phyloP scores from a whole-genome alignment of 2,113 vertebrate species.

The Scartelaos histophorus region DNA sequence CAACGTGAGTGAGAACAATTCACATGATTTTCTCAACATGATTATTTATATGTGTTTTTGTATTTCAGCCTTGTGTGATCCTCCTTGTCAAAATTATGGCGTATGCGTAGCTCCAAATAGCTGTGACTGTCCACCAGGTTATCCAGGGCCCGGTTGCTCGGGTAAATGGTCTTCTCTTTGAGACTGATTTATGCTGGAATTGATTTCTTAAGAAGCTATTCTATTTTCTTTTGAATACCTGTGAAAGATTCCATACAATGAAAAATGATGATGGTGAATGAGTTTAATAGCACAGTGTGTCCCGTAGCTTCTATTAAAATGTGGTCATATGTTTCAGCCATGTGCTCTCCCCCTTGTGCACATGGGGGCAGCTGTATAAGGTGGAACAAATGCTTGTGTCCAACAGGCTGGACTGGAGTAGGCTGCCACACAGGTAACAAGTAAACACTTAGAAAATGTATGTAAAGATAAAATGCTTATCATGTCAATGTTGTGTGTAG shows the following conservation, averaged over 20 bases:
- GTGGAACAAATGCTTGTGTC: slow-evolving; percentile 78
- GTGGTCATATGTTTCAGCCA: slow-evolving; percentile 69
- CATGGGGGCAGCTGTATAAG: slow-evolving; percentile 81
- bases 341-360: slow-evolving; percentile 80
- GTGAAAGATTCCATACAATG: not conserved
- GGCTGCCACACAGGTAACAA: slow-evolving; percentile 81
- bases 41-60: not conserved
- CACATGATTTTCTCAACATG: not conserved
- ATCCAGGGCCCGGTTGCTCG: slow-evolving; percentile 81
- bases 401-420: slow-evolving; percentile 73
- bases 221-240: not conserved
- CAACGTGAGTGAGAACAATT: slow-evolving; percentile 67
- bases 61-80: slow-evolving; percentile 75
- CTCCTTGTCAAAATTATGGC: slow-evolving; percentile 78
- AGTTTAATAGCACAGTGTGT: too few relatives aligned
- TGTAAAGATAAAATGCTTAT: slow-evolving; percentile 2
- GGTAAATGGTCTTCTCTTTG: slow-evolving; percentile 53
- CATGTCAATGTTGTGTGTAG: not conserved
- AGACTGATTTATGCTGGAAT: not conserved
- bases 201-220: not conserved
- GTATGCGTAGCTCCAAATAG: slow-evolving; percentile 78
- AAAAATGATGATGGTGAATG: slow-evolving; percentile 1
- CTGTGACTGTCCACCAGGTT: slow-evolving; percentile 81
- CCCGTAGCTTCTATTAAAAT: not conserved
- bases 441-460: not conserved